Conservation (phyloP, 2,113 vertebrate species). For the Formicarius rufipectus region DNA sequence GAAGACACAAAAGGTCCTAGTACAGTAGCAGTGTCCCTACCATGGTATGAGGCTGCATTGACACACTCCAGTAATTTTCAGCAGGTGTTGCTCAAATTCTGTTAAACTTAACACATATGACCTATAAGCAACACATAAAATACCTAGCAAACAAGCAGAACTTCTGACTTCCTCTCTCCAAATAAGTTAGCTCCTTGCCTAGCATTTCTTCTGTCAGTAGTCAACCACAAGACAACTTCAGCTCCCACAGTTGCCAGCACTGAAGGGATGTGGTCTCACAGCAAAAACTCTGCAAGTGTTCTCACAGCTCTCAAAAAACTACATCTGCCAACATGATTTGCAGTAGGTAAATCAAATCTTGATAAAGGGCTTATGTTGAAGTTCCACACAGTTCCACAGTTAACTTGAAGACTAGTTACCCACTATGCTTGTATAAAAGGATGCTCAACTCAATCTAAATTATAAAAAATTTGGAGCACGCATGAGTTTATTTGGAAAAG, state of each 20-base stretch:
- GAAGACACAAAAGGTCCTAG: not conserved
- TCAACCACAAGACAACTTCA: not conserved
- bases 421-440: not conserved
- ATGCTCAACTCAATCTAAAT: not conserved
- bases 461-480: not conserved
- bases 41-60: accelerated
- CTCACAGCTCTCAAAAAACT: not conserved
- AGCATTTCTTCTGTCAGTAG: not conserved
- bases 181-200: not conserved
- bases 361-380: not conserved
- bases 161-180: not conserved
- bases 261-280: not conserved
- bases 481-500: not conserved
- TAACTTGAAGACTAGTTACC: not conserved
- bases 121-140: not conserved
- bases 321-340: not conserved
- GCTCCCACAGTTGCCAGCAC: not conserved
- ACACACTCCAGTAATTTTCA: not conserved
- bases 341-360: not conserved
- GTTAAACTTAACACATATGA: not conserved
- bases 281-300: not conserved
- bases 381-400: not conserved
- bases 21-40: not conserved
- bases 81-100: not conserved
- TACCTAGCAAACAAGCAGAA: not conserved